phyloP scores from a whole-genome alignment of 2,797 vertebrate genomes.

The Tragelaphus eurycerus region DNA sequence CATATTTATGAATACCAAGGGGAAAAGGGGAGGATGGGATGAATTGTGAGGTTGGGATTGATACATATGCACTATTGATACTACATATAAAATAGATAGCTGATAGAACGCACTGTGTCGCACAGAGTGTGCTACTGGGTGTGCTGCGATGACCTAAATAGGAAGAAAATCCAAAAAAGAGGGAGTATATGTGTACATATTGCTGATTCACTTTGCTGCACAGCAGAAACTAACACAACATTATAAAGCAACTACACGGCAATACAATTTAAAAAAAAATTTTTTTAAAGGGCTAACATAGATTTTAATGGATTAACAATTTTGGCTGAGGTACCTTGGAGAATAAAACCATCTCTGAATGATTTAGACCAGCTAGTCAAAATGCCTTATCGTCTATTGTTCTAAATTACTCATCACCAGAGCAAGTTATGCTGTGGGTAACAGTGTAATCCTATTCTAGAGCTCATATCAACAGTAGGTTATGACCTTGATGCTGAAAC shows the following conservation, averaged over 20 bases:
- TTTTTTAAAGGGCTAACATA: neutral
- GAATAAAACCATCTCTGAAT: neutral
- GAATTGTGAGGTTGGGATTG: neutral
- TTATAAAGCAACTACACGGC: neutral
- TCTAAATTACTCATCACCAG: neutral
- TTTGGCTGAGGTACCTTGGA: neutral
- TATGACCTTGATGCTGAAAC: neutral
- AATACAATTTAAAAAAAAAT: rapidly evolving
- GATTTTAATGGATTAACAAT: neutral
- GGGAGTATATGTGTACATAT: neutral
- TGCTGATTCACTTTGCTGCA: neutral
- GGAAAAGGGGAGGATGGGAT: neutral
- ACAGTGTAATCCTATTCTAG: neutral
- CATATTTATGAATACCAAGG: neutral
- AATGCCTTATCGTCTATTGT: neutral
- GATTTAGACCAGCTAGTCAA: neutral
- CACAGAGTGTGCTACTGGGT: neutral
- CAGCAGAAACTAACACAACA: neutral
- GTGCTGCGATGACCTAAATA: neutral
- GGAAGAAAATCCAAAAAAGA: neutral
- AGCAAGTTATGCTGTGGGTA: neutral
- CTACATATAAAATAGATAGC: neutral
- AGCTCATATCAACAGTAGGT: neutral
- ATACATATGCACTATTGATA: neutral
- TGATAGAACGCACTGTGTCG: rapidly evolving